Conservation (phyloP, 2,888 invertebrate species). For the Apodemia mormo region DNA sequence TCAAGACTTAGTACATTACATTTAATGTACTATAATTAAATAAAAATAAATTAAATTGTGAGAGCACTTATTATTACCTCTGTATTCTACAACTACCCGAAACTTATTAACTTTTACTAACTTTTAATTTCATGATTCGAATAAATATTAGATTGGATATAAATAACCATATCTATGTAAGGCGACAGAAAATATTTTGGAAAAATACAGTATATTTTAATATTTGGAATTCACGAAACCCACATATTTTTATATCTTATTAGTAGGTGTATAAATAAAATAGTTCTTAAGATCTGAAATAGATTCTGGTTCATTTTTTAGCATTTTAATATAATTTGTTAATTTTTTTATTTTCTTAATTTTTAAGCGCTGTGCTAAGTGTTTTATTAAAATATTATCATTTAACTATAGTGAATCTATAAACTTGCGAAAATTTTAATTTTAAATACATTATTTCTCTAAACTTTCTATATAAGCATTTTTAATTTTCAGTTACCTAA, state of each 20-base stretch:
- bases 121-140: no score
- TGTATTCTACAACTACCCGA: no score
- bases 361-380: conserved; percentile 10
- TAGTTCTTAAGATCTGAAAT: background rate
- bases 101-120: no score
- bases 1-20: no score
- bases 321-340: background rate
- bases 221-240: background rate
- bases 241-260: background rate
- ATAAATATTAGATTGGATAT: no score
- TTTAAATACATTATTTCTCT: conserved; percentile 3
- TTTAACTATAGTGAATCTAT: conserved; percentile 2
- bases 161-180: no score
- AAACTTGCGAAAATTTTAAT: background rate
- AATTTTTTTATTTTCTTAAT: background rate
- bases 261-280: background rate
- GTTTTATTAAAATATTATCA: conserved; percentile 8
- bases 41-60: no score
- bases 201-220: background rate
- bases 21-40: no score
- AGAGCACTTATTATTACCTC: no score
- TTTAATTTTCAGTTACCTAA: background rate
- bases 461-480: conserved; percentile 2
- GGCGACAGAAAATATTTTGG: no score
- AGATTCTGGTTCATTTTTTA: background rate